Evolutionary conservation across 2,888 invertebrate species (phyloP), one percentile per base, ranked within the genome.

Genomic region (Seira ritae): DNA sequence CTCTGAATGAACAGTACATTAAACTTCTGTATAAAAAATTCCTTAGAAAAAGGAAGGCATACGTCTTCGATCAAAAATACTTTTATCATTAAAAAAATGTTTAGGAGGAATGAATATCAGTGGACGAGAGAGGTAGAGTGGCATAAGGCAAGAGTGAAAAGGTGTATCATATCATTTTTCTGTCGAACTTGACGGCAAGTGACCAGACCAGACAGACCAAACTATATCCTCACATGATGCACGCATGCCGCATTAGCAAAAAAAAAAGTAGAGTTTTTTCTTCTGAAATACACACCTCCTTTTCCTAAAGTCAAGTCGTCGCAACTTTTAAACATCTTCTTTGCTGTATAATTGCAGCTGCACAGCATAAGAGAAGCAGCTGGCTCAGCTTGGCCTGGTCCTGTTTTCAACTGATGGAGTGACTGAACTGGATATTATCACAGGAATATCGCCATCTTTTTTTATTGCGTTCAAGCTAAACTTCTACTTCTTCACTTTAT

Each of bases 351-450:
- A 55, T 55, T 55, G 55, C 55, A 55, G 55, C 55, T 55, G 55
- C 55, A n/a, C 31, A 31, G 3, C 55, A 55, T 55, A 3, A 55
- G 12, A 60, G 12, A 60, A 75, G 74, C 74, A 75, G 74, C 74
- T 67, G 74, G 46, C 42, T 4, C 42, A 19, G 1, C 17, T 67
- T 67, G 74, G 46, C 42, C 17, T 69, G 46, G 1, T 42, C 31
- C 55, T 55, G 55, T 55, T 31, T 55, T 55, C 55, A 1, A 42
- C 19, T 70, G 19, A 24, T 69, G 42, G 69, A 72, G 72, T 72
- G 72, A 72, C 60, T 72, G 79, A 72, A 79, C 79, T 79, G 79
- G 79, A 79, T 79, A 79, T 78, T 71, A 70, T 71, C 55, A 55
- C 55, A 55, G 17, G 55, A 55, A 55, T n/a, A 55, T 55, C 55